Conservation (phyloP, 2,113 vertebrate species). For the human region GRCh38 chr5:138277001-138277500, state of each 20-base stretch:
- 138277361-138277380: neutral
- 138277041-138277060: neutral
- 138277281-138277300: neutral
- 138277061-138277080: constrained; percentile 29
- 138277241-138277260: neutral
- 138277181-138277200: too few species aligned
- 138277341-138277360: neutral
- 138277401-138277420: neutral
- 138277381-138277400: neutral
- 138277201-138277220: too few species aligned
- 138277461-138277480: neutral
- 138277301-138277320: neutral
- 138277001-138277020: neutral
- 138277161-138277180: neutral
- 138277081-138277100: constrained; percentile 42
- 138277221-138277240: neutral
- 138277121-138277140: neutral
- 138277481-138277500: neutral
- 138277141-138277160: too few species aligned
- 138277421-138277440: neutral
- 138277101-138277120: neutral
- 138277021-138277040: neutral
- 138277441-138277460: neutral
- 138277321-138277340: neutral
- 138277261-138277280: neutral